Evolutionary conservation across 2,113 vertebrate genomes (phyloP).

Genomic region (Pao palembangensis): DNA sequence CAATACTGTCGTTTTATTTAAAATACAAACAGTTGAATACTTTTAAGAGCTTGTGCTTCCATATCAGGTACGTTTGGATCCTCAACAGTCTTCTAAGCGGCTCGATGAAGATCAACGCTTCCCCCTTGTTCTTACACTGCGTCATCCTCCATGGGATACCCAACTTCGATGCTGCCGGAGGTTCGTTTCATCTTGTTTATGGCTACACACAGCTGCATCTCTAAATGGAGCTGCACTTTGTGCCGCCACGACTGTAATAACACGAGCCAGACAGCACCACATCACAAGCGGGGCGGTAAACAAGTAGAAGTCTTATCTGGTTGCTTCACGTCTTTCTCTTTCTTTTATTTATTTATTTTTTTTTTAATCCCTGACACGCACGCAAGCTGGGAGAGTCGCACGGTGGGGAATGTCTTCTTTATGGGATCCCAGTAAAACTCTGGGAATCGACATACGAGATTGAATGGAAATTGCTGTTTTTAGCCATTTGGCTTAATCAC

Average conservation of each 20-base stretch:
- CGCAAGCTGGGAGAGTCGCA: constrained; percentile 40
- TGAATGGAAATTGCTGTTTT: constrained; percentile 53
- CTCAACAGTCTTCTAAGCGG: constrained; percentile 89
- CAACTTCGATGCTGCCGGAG: constrained; percentile 83
- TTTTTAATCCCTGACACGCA: constrained; percentile 4
- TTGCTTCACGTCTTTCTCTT: constrained; percentile 24
- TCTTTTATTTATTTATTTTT: constrained; percentile 2
- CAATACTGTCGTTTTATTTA: too few relatives aligned
- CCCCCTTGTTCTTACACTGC: constrained; percentile 87
- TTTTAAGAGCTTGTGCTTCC: too few relatives aligned
- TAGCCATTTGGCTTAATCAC: constrained; percentile 31
- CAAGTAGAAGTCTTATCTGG: constrained; percentile 47
- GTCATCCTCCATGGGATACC: constrained; percentile 87
- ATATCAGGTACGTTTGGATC: constrained; percentile 87
- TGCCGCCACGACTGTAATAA: constrained; percentile 15
- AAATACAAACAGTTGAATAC: too few relatives aligned
- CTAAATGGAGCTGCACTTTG: constrained; percentile 21
- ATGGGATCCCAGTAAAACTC: constrained; percentile 33
- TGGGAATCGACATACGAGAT: constrained; percentile 36
- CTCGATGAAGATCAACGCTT: constrained; percentile 91
- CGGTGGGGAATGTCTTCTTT: constrained; percentile 29
- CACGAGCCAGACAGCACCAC: constrained; percentile 48
- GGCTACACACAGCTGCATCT: constrained; percentile 34
- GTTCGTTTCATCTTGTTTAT: constrained; percentile 64
- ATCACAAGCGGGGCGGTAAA: constrained; percentile 51